Percentiles rank a stretch among this genome's conserved stretches.
These are phyloP conservation scores for Polypedilum vanderplanki DNA, from an alignment of 1,140 invertebrate species.

Conservation along the genomic window DNA sequence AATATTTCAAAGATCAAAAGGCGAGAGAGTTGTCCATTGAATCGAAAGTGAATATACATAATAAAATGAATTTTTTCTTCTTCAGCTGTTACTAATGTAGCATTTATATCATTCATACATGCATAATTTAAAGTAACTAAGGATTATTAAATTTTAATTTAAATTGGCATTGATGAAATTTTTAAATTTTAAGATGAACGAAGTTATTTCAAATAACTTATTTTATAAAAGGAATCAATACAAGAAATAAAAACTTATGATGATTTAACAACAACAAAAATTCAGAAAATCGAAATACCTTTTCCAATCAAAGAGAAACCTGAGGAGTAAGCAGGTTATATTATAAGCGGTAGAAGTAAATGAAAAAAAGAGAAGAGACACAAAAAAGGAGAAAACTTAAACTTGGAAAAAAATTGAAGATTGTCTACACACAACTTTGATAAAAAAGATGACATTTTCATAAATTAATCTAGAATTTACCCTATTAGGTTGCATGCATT, in stretches of 20 bases:
- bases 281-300: not conserved
- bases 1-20: not conserved
- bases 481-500: too few relatives aligned
- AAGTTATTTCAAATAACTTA: too few relatives aligned
- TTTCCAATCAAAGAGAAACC: not conserved
- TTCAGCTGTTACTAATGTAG: too few relatives aligned
- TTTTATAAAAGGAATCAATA: not conserved
- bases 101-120: too few relatives aligned
- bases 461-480: too few relatives aligned
- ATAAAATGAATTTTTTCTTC: not conserved
- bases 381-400: not conserved
- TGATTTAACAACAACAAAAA: not conserved
- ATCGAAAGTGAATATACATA: not conserved
- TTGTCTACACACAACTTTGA: not conserved
- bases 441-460: too few relatives aligned
- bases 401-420: not conserved
- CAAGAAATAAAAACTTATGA: not conserved
- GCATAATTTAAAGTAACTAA: too few relatives aligned
- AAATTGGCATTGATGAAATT: too few relatives aligned
- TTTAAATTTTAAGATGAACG: too few relatives aligned
- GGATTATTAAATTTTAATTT: too few relatives aligned
- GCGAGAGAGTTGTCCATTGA: conserved; percentile 15
- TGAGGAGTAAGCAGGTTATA: conserved; percentile 4
- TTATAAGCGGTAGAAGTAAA: not conserved
- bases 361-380: not conserved